These are phyloP conservation scores for Montipora sp. DNA, from an alignment of 64 coral and sea anemone species.

Conservation along the genomic window DNA sequence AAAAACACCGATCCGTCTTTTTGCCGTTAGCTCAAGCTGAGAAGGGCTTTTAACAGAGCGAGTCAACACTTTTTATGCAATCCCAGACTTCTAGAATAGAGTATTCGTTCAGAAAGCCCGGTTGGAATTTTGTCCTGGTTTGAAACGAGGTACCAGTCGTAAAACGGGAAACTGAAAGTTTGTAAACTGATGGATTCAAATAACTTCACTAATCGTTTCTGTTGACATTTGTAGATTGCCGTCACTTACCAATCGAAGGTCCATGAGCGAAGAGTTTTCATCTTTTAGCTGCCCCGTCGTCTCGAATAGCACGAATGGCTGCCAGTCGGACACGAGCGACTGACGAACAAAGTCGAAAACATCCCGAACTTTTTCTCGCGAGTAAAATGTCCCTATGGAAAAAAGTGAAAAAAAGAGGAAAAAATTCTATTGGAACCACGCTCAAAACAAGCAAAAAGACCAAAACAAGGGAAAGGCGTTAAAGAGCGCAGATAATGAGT, in stretches of 20 bases:
- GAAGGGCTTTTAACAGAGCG: too few species aligned
- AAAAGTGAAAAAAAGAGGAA: not conserved
- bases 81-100: too few species aligned
- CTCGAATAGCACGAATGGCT: slow-evolving; percentile 85
- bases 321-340: slow-evolving; percentile 89
- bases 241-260: slow-evolving; percentile 84
- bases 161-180: not conserved
- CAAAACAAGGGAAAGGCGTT: not conserved
- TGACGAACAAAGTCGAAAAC: slow-evolving; percentile 88
- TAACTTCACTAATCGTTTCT: not conserved
- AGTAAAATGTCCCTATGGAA: slow-evolving; percentile 81
- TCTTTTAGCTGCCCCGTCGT: slow-evolving; percentile 76
- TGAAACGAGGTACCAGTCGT: not conserved
- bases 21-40: too few species aligned
- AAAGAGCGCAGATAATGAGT: not conserved
- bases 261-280: slow-evolving; percentile 75
- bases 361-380: slow-evolving; percentile 78
- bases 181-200: not conserved
- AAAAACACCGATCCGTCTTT: too few species aligned
- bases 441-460: not conserved
- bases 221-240: too few species aligned
- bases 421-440: not conserved
- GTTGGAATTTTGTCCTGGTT: not conserved
- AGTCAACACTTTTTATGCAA: too few species aligned
- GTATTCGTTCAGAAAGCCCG: not conserved